These are phyloP conservation scores for Brachionichthys hirsutus DNA, from an alignment of 2,113 vertebrate genomes.

Conservation along the genomic window DNA sequence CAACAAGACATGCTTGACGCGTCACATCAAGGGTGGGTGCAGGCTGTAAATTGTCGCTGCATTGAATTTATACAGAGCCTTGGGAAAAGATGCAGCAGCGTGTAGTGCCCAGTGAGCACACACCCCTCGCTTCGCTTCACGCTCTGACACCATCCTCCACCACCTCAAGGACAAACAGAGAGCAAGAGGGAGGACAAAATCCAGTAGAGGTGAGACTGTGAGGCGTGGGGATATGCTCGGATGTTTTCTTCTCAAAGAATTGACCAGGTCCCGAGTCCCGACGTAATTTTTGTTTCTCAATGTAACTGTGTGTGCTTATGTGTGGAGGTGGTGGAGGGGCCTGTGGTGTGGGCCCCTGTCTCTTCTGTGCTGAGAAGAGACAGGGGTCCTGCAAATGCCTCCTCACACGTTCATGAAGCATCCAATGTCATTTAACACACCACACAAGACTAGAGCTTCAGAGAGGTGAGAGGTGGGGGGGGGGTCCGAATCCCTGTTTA, in stretches of 20 bases:
- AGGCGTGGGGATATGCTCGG: slow-evolving; percentile 25
- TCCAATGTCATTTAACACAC: slow-evolving; percentile 47
- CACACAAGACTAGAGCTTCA: slow-evolving; percentile 32
- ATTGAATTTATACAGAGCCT: slow-evolving; percentile 74
- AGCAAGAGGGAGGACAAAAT: slow-evolving; percentile 13
- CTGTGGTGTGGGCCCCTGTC: slow-evolving; percentile 57
- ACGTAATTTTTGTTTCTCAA: slow-evolving; percentile 18
- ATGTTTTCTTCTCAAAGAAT: slow-evolving; percentile 60
- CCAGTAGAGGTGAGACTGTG: neutral
- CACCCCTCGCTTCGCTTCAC: slow-evolving; percentile 17
- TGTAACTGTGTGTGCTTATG: slow-evolving; percentile 27
- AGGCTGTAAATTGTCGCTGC: slow-evolving; percentile 75
- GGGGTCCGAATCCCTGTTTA: neutral
- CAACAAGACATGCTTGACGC: slow-evolving; percentile 64
- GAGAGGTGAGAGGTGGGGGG: neutral
- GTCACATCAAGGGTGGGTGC: slow-evolving; percentile 61
- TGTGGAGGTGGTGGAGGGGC: slow-evolving; percentile 30
- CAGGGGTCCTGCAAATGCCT: slow-evolving; percentile 56
- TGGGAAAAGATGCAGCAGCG: slow-evolving; percentile 59
- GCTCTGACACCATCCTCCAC: slow-evolving; percentile 51
- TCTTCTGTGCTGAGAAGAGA: slow-evolving; percentile 60
- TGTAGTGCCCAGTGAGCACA: slow-evolving; percentile 62
- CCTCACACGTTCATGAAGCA: slow-evolving; percentile 63
- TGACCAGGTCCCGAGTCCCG: slow-evolving; percentile 56
- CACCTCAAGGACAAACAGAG: slow-evolving; percentile 73